phyloP scores from a whole-genome alignment of 1,140 invertebrate species.

The Triops longicaudatus region DNA sequence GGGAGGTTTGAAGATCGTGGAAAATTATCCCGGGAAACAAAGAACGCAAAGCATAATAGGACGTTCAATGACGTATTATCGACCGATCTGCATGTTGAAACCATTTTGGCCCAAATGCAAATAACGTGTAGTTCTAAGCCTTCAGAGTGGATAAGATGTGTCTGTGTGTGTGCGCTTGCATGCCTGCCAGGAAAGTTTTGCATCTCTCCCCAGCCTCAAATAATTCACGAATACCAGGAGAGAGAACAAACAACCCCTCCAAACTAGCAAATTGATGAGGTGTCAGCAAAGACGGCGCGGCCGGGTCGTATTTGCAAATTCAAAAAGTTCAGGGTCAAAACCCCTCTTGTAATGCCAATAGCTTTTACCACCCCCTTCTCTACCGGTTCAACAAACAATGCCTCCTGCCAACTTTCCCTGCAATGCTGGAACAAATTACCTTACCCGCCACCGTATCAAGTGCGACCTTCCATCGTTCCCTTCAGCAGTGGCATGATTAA shows the following conservation, averaged over 20 bases:
- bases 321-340: not conserved
- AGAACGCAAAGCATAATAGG: not conserved
- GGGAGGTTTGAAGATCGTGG: not conserved
- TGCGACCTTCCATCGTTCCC: not conserved
- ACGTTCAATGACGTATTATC: not conserved
- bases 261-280: not conserved
- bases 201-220: not conserved
- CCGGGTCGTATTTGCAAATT: not conserved
- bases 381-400: not conserved
- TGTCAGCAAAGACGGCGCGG: not conserved
- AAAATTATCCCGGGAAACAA: not conserved
- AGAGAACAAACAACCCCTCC: constrained; percentile 5
- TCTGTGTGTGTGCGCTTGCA: no score
- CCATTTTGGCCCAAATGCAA: constrained; percentile 12
- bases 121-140: not conserved
- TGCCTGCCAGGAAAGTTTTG: no score
- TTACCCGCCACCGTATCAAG: not conserved
- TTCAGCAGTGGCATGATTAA: not conserved
- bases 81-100: not conserved
- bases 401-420: not conserved
- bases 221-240: not conserved
- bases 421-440: constrained; percentile 4
- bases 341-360: not conserved
- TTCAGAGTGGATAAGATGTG: not conserved
- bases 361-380: not conserved